Base-by-base conservation (phyloP, 1,140 invertebrate species). In the Hyles vespertilio region DNA sequence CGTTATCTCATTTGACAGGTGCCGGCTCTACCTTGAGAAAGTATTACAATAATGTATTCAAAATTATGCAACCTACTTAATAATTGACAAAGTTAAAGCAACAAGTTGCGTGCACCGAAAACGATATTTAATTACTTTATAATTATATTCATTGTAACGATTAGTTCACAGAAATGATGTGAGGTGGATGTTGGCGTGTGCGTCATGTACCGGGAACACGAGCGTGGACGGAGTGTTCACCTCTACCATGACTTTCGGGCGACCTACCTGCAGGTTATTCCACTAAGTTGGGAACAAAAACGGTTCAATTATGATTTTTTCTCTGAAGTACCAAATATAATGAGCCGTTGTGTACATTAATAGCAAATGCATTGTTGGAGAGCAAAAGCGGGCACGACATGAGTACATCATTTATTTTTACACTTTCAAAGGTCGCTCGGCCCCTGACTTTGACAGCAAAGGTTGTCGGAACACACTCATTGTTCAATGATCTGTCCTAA, bases 1-100 rank as follows among this genome's bases (percentile, higher is more conserved):
- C 80, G 81, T 85, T 87, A 87, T 74, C 75, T 79, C 77, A 81
- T 84, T 87, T 79, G 72, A 74, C 84, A 85, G 84, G 84, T 85
- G 84, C 70, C 68, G 32, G 50, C 68, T 60, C 67, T 76, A 68
- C 65, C 59, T 73, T 79, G 79, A 79, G 84, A 87, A 87, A 85
- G 81, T 84, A 75, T 79, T 81, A 80, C 72, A 72, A 71, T 81
- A 79, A 78, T 70, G 58, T 72, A 76, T 76, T 72, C 68, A 72
- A 69, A 68, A 71, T 81, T 79, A 79, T 76, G 73, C 71, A 73
- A 76, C 62, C 40, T 56, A 56, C 40, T 60, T 58, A 48, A 59
- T 56, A 59, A 32, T 45, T 46, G 57, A 54, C 40, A 40, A 40
- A 22, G 46, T 48, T n/a, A 48, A 11, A 22, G 46, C 45, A 47